phyloP scores from a whole-genome alignment of 2,888 invertebrate genomes.

The Leptinotarsa rubiginosa region DNA sequence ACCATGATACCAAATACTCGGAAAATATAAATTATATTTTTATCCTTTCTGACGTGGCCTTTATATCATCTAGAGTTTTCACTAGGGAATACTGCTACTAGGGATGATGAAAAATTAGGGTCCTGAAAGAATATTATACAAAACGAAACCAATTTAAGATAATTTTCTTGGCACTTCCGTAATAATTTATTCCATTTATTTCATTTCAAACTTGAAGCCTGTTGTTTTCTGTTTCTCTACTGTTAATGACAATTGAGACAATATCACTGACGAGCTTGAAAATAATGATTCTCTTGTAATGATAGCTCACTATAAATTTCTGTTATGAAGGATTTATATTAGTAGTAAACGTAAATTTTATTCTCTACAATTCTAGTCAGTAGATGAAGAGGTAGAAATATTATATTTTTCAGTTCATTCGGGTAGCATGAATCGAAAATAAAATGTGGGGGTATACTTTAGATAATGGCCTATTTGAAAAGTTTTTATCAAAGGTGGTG shows the following conservation, averaged over 20 bases:
- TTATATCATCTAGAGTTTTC: slow-evolving; percentile 19
- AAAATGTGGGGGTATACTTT: no score
- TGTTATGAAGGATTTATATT: no score
- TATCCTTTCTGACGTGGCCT: slow-evolving; percentile 15
- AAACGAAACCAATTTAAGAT: slow-evolving; percentile 14
- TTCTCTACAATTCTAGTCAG: no score
- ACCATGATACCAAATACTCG: slow-evolving; percentile 39
- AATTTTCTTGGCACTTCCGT: neutral
- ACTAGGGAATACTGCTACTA: slow-evolving; percentile 7
- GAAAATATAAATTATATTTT: slow-evolving; percentile 26
- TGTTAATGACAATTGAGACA: neutral
- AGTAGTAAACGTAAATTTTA: no score
- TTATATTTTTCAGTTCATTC: no score
- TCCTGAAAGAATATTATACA: slow-evolving; percentile 14
- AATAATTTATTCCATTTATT: neutral
- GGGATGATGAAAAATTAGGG: slow-evolving; percentile 8
- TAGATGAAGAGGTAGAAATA: no score
- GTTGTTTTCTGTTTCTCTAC: neutral
- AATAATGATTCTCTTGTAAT: no score
- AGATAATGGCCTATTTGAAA: no score
- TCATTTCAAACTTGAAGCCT: neutral
- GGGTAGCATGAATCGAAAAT: no score
- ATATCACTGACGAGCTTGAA: no score
- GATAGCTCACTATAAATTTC: no score
- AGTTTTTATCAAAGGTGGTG: no score